Base-by-base conservation (phyloP, 2,888 invertebrate species). In the Thecocarcelia acutangulata region DNA sequence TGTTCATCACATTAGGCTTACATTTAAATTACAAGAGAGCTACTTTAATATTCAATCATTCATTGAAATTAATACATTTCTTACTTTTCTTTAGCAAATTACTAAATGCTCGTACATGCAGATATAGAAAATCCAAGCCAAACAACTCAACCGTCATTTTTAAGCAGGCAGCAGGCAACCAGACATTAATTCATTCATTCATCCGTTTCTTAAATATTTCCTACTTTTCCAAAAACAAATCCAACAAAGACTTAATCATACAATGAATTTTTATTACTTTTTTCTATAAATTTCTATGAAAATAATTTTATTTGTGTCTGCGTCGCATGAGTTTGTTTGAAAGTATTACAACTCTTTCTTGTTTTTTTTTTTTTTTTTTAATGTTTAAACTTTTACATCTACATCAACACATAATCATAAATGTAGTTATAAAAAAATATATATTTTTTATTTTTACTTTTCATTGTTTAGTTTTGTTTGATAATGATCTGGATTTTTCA, bases 251-350 rank as follows among this genome's bases (percentile, higher is more conserved):
- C 33, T 33, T 8, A 24, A 2, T 42, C 42, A 52, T n/a, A 44
- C 6, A 19, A 21, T 61, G 17, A 12, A 46, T 12, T 46, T 46
- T 61, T 24, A 58, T n/a, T n/a, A n/a, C n/a, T n/a, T n/a, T n/a
- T n/a, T n/a, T n/a, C n/a, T n/a, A 33, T 33, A 33, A 33, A 33
- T 33, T 33, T 33, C 33, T 3, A 33, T 33, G 33, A 8, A 33
- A 9, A 33, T 58, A 44, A 70, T 70, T 70, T 70, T 48, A 58
- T 24, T 48, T 33, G 33, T 33, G 28, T 28, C 4, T 37, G 19
- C 33, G n/a, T 40, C 40, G 21, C 9, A n/a, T 24, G 42, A 19
- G 33, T 33, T 33, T n/a, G 21, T 61, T 50, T 19, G 33, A n/a
- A 40, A 24, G 15, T 37, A 54, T 33, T 44, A 40, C 21, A 48